Base-by-base conservation (phyloP, 2,797 vertebrate genomes). In the Mormyrops boulengeri region DNA sequence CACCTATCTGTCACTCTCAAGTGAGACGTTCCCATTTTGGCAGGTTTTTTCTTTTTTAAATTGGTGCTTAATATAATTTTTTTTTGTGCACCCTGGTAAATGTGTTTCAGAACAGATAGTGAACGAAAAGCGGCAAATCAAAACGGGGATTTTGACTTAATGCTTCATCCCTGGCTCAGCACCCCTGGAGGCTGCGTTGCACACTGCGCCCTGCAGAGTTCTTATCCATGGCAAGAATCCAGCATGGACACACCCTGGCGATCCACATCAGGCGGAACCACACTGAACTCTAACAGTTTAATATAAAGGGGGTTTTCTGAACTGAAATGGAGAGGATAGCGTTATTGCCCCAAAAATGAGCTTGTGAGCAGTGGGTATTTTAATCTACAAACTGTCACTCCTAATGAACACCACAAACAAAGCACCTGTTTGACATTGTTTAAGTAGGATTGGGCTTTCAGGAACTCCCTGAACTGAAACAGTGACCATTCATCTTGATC, bases 371-470 rank as follows among this genome's bases (percentile, higher is more conserved):
- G 62, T 26, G 9, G 7, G n/a, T 69, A 73, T 73, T 77, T 41
- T 14, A 77, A 77, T 30, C 30, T 77, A 77, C 14, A 77, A 41
- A 77, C 34, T 41, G 34, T 38, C 73, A 19, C 34, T 38, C 14
- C 34, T 77, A 41, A 19, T n/a, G 73, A 44, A 80, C 17, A 80
- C 38, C 0, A 17, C 14, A 44, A 44, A 80, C 41, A 3, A 44
- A 41, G 41, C 22, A 49, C n/a, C 12, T 2, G 92, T 93, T 93
- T 95, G 94, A 95, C 93, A 94, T 95, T 95, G 95, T 95, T 95
- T 95, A 96, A 96, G 96, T 95, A 95, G 95, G 96, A 96, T 94
- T 92, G 92, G 93, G 95, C 94, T 93, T 94, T 94, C 94, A 94
- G 93, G 94, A 93, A 93, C 94, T 93, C 92, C 92, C 93, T 92